Percentiles rank a stretch among this genome's conserved stretches.
Evolutionary conservation across 2,797 vertebrate species (phyloP).

Genomic region (Margarornis squamiger): DNA sequence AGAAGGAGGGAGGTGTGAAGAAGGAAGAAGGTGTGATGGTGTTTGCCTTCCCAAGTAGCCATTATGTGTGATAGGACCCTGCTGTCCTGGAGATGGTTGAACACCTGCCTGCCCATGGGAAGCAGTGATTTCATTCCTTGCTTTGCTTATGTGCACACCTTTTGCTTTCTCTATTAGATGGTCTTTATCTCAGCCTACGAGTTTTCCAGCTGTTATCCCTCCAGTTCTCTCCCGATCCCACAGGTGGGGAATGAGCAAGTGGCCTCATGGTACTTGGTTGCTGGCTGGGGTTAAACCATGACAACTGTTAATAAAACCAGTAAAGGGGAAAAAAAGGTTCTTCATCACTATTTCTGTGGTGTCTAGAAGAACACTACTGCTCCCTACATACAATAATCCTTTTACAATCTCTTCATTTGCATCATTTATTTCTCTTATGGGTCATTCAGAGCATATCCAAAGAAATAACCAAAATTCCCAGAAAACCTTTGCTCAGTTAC

Average conservation of each 20-base stretch:
- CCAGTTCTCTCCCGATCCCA: accelerated
- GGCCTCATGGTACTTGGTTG: accelerated
- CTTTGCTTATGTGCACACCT: neutral
- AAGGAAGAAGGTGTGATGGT: too few species aligned
- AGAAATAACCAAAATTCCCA: neutral
- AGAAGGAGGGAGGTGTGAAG: neutral
- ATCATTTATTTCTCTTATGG: neutral
- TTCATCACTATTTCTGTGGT: neutral
- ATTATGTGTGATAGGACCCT: neutral
- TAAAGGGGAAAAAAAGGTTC: neutral
- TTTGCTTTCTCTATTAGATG: neutral
- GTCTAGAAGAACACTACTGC: neutral
- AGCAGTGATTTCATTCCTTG: neutral
- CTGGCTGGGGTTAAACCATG: neutral
- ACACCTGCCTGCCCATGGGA: neutral
- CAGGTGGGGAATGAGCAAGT: accelerated
- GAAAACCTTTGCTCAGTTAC: neutral
- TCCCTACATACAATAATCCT: neutral
- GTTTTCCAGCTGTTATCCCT: neutral
- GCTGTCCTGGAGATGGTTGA: neutral
- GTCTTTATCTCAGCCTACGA: neutral
- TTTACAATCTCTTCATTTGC: neutral
- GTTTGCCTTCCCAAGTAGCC: neutral
- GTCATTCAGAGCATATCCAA: neutral
- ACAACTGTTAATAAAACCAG: neutral